phyloP scores from a whole-genome alignment of 2,113 vertebrate genomes.

The Tachysurus fulvidraco region DNA sequence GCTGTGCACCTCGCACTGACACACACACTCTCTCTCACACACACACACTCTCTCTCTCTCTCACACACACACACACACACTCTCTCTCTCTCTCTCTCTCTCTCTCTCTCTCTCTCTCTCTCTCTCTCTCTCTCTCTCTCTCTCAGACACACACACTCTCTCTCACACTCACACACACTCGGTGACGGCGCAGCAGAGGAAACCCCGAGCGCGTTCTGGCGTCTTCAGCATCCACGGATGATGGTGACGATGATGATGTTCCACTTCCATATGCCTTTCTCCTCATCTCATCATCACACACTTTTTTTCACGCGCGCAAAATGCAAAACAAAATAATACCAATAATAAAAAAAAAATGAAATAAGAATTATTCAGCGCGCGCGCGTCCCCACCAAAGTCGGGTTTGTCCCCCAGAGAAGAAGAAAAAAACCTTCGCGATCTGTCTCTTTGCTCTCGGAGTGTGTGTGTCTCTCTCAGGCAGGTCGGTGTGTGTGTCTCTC shows the following conservation, averaged over 20 bases:
- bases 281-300: constrained; percentile 13
- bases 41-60: background rate
- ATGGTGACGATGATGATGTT: background rate
- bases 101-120: background rate
- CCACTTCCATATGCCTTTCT: background rate
- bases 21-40: background rate
- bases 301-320: constrained; percentile 25
- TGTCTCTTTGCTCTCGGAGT: constrained; percentile 19
- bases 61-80: background rate
- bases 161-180: background rate
- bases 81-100: background rate
- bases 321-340: background rate
- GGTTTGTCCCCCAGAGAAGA: background rate
- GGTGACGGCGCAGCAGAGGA: constrained; percentile 24
- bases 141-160: background rate
- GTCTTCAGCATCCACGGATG: constrained; percentile 31
- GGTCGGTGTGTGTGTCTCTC: background rate
- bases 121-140: background rate
- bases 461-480: background rate
- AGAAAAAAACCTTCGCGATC: background rate
- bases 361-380: background rate
- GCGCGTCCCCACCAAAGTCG: background rate
- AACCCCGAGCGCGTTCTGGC: constrained; percentile 35
- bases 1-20: background rate
- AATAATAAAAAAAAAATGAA: background rate